These are phyloP conservation scores for Campopleginae sp. DNA, from an alignment of 2,888 invertebrate species.

Conservation along the genomic window DNA sequence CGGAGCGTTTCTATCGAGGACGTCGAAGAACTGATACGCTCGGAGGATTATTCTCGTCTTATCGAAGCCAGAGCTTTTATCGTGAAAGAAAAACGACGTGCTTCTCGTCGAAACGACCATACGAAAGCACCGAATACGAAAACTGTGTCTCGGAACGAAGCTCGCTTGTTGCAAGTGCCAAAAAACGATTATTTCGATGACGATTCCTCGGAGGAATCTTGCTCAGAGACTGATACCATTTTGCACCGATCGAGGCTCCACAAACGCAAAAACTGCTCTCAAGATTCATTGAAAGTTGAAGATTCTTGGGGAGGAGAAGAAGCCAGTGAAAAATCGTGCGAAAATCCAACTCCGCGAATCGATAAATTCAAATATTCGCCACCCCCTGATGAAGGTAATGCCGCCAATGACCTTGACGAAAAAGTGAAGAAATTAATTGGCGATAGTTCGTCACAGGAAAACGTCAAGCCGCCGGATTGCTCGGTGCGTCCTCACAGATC, in stretches of 20 bases:
- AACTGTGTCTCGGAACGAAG: background rate
- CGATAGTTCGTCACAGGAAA: background rate
- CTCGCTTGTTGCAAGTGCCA: background rate
- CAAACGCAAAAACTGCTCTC: background rate
- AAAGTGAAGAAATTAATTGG: background rate
- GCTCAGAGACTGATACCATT: background rate
- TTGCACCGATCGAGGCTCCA: conserved; percentile 33
- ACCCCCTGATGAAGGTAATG: conserved; percentile 71
- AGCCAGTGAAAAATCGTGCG: background rate
- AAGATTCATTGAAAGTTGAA: background rate
- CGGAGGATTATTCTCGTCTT: conserved; percentile 74
- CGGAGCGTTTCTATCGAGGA: conserved; percentile 77
- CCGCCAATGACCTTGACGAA: background rate
- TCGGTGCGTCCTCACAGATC: conserved; percentile 29
- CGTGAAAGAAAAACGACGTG: conserved; percentile 49
- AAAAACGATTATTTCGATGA: conserved; percentile 11
- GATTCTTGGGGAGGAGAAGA: background rate
- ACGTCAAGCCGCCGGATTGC: background rate
- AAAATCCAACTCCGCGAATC: background rate
- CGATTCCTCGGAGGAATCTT: conserved; percentile 49
- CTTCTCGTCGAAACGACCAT: background rate
- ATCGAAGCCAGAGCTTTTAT: conserved; percentile 70
- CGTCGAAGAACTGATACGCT: conserved; percentile 77
- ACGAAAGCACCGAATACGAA: background rate
- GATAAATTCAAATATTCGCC: conserved; percentile 75